A percentile compares a stretch with the other conserved stretches of the same genome.
Conservation (phyloP, 2,888 invertebrate species). For the Eristalinus sepulchralis region DNA sequence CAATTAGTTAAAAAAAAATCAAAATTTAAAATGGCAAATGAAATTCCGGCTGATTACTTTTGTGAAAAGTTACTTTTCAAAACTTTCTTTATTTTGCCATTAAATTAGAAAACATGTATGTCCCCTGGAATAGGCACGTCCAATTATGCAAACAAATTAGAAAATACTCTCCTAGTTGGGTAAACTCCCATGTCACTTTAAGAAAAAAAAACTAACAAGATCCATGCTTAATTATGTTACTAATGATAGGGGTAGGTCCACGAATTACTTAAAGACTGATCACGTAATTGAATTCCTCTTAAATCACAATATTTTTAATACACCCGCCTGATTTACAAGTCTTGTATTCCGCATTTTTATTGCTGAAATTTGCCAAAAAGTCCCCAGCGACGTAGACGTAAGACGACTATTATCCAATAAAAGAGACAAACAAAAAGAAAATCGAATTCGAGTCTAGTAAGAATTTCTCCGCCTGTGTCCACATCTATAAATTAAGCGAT, state of each 20-base stretch:
- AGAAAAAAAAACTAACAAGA: not conserved
- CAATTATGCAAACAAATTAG: not conserved
- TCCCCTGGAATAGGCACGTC: not conserved
- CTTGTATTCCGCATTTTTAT: not conserved
- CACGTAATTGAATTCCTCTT: not conserved
- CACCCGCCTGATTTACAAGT: not conserved
- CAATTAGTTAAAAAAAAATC: too few relatives aligned
- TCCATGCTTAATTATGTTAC: not conserved
- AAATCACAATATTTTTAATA: not conserved
- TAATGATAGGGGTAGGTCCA: not conserved
- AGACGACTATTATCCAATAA: conserved; percentile 15
- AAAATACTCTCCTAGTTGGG: too few relatives aligned
- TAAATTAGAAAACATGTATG: too few relatives aligned
- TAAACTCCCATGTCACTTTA: not conserved
- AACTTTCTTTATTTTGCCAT: too few relatives aligned
- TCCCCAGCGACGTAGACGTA: not conserved
- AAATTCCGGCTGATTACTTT: too few relatives aligned
- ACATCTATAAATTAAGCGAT: conserved; percentile 42
- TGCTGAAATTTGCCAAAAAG: not conserved
- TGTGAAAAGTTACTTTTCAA: too few relatives aligned
- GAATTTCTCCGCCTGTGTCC: conserved; percentile 19
- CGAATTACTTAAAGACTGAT: not conserved
- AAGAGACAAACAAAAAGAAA: not conserved
- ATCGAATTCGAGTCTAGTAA: not conserved
- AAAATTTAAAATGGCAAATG: too few relatives aligned